Percentiles rank a stretch among this genome's conserved stretches.
phyloP scores from a whole-genome alignment of 1,140 invertebrate genomes.

The Sinella curviseta region DNA sequence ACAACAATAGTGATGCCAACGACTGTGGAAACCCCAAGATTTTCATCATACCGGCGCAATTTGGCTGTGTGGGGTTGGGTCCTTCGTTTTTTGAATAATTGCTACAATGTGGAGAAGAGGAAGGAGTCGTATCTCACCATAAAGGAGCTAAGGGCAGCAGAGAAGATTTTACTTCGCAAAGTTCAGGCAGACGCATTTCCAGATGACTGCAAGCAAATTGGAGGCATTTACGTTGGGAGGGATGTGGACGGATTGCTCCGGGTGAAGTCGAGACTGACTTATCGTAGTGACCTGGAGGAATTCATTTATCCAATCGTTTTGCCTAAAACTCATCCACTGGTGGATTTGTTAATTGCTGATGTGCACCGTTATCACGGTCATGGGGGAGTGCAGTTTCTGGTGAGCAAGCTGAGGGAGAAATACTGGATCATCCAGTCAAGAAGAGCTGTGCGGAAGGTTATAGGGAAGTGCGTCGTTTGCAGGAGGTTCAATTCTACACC shows the following conservation, averaged over 20 bases:
- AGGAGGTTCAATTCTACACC: neutral
- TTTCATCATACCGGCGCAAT: neutral
- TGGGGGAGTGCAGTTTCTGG: neutral
- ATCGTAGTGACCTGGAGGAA: neutral
- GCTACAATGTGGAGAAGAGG: neutral
- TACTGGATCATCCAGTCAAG: conserved; percentile 5
- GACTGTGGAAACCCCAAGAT: neutral
- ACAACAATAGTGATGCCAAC: neutral
- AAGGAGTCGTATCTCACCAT: neutral
- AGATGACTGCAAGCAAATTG: neutral
- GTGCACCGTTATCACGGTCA: neutral
- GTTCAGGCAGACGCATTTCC: neutral
- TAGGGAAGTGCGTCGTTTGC: neutral
- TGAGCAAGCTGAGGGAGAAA: neutral
- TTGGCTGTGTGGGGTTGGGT: neutral
- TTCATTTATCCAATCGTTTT: neutral
- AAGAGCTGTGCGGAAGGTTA: neutral
- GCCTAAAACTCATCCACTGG: neutral
- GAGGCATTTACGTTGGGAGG: neutral
- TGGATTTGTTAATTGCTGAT: neutral
- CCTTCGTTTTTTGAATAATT: neutral
- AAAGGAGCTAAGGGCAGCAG: neutral
- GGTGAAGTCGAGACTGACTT: neutral
- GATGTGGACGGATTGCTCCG: neutral
- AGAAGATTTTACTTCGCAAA: neutral